Evolutionary conservation across 2,797 vertebrate genomes (phyloP).

Genomic region (Falco columbarius): DNA sequence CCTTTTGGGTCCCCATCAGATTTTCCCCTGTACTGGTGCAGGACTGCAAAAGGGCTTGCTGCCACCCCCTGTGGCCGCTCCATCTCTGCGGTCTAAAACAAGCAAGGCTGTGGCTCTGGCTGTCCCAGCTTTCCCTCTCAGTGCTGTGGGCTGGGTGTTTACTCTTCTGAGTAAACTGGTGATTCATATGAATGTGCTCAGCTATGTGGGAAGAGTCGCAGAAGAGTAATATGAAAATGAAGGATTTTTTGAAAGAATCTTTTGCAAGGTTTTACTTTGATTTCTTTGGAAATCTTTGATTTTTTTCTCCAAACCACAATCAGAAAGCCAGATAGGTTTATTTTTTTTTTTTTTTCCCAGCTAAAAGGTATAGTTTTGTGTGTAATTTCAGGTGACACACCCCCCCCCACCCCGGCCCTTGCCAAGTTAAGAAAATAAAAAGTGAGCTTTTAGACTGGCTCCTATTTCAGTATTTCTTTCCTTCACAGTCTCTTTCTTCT

Average conservation of each 20-base stretch:
- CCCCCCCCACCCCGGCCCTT: too few species aligned
- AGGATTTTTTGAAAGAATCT: neutral
- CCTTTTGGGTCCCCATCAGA: neutral
- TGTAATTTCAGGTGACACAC: neutral
- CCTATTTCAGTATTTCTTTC: neutral
- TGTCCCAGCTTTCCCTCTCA: neutral
- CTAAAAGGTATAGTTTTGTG: neutral
- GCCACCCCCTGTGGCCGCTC: neutral
- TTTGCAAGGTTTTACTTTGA: neutral
- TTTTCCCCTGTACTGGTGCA: neutral
- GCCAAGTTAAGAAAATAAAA: neutral
- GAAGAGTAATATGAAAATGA: conserved; percentile 42
- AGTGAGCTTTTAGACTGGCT: neutral
- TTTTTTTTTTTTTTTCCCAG: neutral
- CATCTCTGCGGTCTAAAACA: neutral
- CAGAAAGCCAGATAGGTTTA: neutral
- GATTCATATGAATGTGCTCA: conserved; percentile 41
- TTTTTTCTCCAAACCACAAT: neutral
- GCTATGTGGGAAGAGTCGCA: conserved; percentile 47
- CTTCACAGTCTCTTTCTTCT: neutral
- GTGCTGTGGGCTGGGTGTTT: conserved; percentile 22
- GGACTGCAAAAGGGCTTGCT: neutral
- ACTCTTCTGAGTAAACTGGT: conserved; percentile 48
- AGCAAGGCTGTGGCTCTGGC: neutral
- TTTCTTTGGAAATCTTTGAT: neutral